Evolutionary conservation across 2,113 vertebrate species (phyloP).

Genomic region (Amazona vittata): DNA sequence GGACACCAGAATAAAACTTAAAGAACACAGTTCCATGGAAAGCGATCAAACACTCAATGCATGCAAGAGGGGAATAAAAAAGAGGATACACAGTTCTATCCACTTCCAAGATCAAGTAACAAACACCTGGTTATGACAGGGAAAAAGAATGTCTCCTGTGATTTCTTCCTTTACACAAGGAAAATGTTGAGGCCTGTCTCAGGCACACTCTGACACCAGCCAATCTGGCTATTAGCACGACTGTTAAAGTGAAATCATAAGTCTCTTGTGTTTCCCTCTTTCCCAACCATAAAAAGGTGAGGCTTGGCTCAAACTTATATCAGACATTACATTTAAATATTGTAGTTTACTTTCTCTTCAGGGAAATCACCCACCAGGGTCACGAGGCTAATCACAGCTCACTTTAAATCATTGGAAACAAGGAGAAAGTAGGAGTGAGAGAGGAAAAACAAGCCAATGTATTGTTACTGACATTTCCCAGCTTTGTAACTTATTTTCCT

Average conservation of each 20-base stretch:
- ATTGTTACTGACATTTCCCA: neutral
- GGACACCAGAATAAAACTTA: neutral
- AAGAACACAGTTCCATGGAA: neutral
- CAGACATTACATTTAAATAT: neutral
- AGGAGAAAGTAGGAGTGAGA: neutral
- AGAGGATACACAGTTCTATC: neutral
- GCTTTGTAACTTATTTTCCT: neutral
- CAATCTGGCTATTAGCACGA: neutral
- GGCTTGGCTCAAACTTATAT: neutral
- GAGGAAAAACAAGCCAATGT: neutral
- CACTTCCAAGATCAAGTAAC: neutral
- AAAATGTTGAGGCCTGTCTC: neutral
- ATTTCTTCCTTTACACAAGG: neutral
- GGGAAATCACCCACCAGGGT: slow-evolving; percentile 5
- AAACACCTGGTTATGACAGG: neutral
- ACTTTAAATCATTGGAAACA: slow-evolving; percentile 6
- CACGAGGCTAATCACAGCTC: neutral
- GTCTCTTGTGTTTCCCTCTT: slow-evolving; percentile 3
- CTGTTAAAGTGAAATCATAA: neutral
- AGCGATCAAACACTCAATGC: neutral
- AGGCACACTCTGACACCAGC: neutral
- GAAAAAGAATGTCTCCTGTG: neutral
- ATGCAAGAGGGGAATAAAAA: neutral
- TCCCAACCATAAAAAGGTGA: slow-evolving; percentile 7
- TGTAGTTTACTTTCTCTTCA: neutral